Percentiles rank a stretch among this genome's conserved stretches.
Evolutionary conservation across 1,140 invertebrate genomes (phyloP).

Genomic region (Drosophila arawakana): DNA sequence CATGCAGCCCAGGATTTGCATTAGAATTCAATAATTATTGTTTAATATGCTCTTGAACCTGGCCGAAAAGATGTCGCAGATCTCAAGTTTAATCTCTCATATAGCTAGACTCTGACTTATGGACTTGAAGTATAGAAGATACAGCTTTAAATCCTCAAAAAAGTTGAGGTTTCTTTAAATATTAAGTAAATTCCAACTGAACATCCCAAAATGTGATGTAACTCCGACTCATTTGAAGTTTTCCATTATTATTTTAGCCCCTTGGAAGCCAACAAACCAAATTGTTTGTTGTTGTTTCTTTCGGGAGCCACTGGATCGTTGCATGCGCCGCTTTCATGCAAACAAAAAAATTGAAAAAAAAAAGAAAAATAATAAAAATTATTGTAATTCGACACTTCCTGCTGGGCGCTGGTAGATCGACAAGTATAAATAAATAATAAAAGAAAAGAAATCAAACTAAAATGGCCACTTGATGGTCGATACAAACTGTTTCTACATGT

Average conservation of each 20-base stretch:
- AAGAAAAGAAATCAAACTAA: slow-evolving; percentile 56
- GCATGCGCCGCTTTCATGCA: slow-evolving; percentile 56
- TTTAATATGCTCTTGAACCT: slow-evolving; percentile 72
- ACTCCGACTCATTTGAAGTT: background rate
- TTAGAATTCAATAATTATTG: slow-evolving; percentile 78
- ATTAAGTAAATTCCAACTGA: background rate
- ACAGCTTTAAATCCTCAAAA: background rate
- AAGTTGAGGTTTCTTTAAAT: background rate
- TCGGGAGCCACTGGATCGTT: slow-evolving; percentile 22
- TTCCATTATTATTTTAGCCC: slow-evolving; percentile 9
- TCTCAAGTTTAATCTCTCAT: slow-evolving; percentile 10
- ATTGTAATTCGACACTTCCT: slow-evolving; percentile 72
- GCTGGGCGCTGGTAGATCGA: slow-evolving; percentile 43
- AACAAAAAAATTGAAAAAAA: slow-evolving; percentile 15
- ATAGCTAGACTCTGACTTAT: background rate
- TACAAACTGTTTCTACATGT: slow-evolving; percentile 19
- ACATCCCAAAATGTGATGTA: background rate
- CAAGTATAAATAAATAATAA: slow-evolving; percentile 40
- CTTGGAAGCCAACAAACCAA: slow-evolving; percentile 9
- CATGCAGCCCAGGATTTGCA: slow-evolving; percentile 54
- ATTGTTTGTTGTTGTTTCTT: slow-evolving; percentile 29
- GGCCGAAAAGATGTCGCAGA: slow-evolving; percentile 51
- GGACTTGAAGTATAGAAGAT: no score
- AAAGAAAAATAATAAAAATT: background rate
- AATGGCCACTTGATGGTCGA: slow-evolving; percentile 67